phyloP scores from a whole-genome alignment of 2,797 vertebrate species.

The Dipus sagitta region DNA sequence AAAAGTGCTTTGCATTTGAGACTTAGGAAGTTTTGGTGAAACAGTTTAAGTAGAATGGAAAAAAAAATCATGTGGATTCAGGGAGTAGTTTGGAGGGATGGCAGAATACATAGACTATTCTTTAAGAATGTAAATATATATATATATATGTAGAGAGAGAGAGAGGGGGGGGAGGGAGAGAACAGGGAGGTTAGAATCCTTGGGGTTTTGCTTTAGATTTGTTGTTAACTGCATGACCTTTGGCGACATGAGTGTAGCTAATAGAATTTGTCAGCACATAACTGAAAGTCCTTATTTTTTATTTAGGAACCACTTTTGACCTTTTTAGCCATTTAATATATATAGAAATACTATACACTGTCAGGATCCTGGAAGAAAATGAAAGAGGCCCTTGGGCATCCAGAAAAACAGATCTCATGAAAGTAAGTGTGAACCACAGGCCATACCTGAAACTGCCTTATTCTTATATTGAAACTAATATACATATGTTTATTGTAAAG shows the following conservation, averaged over 20 bases:
- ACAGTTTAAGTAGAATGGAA: not conserved
- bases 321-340: constrained; percentile 5
- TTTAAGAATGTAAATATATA: not conserved
- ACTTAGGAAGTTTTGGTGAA: not conserved
- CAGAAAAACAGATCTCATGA: not conserved
- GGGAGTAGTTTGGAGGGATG: not conserved
- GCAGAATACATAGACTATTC: not conserved
- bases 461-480: not conserved
- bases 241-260: constrained; percentile 24
- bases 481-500: not conserved
- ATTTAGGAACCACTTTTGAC: constrained; percentile 49
- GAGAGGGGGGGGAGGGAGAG: too few relatives aligned
- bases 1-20: not conserved
- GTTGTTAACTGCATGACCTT: constrained; percentile 5
- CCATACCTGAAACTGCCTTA: not conserved
- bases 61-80: not conserved
- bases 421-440: not conserved
- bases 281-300: constrained; percentile 22
- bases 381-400: not conserved
- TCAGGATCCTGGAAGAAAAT: not conserved
- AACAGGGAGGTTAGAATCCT: not conserved
- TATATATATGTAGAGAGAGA: too few relatives aligned
- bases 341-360: not conserved
- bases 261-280: constrained; percentile 41
- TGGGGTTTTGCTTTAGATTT: constrained; percentile 32